Evolutionary conservation across 1,140 invertebrate genomes (phyloP).

Genomic region (Phthorimaea operculella): DNA sequence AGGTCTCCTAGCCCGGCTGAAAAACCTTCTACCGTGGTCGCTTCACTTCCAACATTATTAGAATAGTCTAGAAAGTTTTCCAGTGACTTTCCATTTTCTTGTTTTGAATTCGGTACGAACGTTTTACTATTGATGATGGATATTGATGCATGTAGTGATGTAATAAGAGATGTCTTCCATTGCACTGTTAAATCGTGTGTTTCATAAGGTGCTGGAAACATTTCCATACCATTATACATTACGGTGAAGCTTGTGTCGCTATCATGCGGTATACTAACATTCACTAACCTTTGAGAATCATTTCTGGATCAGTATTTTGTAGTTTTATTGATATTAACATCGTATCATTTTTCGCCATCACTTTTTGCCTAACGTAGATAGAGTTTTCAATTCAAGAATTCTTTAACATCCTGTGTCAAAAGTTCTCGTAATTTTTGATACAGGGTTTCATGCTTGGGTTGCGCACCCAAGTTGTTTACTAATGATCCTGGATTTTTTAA

Average conservation of each 20-base stretch:
- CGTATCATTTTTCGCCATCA: conserved; percentile 56
- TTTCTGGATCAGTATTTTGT: conserved; percentile 39
- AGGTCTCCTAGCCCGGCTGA: conserved; percentile 23
- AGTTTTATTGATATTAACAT: conserved; percentile 45
- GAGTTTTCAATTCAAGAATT: conserved; percentile 22
- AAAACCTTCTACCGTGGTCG: conserved; percentile 54
- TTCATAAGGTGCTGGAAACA: conserved; percentile 46
- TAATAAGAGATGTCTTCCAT: conserved; percentile 53
- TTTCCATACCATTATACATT: conserved; percentile 26
- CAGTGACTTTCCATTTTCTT: conserved; percentile 36
- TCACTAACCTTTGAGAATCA: conserved; percentile 32
- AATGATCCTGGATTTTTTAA: conserved; percentile 57
- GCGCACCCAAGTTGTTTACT: conserved; percentile 24
- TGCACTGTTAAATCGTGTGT: conserved; percentile 35
- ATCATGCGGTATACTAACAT: conserved; percentile 46
- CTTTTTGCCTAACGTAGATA: conserved; percentile 62
- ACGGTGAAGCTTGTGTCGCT: conserved; percentile 51
- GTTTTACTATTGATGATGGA: conserved; percentile 6
- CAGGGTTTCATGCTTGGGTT: no score
- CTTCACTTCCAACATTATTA: conserved; percentile 24
- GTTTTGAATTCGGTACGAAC: conserved; percentile 26
- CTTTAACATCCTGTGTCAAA: neutral
- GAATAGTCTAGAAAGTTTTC: conserved; percentile 59
- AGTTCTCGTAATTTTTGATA: conserved; percentile 16
- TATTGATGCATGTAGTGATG: conserved; percentile 6